Percentiles rank a stretch among this genome's conserved stretches.
Conservation (phyloP, 2,888 invertebrate species). For the Argyresthia albistria region DNA sequence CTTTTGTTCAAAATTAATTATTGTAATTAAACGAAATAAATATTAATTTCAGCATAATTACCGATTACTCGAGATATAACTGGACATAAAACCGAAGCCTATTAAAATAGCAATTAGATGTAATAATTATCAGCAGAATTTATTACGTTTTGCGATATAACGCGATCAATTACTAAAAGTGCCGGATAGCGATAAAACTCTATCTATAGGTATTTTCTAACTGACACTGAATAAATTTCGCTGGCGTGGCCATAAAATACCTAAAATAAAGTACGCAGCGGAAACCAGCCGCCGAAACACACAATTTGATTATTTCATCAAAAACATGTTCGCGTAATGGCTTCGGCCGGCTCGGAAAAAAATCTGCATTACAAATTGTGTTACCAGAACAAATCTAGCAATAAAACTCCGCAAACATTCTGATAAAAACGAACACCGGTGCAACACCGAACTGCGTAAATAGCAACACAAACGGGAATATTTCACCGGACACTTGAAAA, state of each 20-base stretch:
- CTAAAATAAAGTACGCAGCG: not conserved
- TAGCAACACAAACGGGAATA: not conserved
- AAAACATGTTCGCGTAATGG: not conserved
- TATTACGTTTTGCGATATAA: not conserved
- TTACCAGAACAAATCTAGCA: conserved; percentile 35
- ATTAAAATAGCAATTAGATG: not conserved
- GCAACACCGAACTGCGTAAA: not conserved
- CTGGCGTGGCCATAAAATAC: not conserved
- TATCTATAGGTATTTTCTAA: not conserved
- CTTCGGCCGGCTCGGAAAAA: not conserved
- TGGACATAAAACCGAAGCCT: too few species aligned
- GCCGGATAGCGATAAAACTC: not conserved
- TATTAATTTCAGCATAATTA: too few species aligned
- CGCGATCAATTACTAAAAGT: not conserved
- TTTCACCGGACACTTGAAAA: conserved; percentile 9
- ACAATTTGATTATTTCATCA: not conserved
- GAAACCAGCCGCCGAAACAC: not conserved
- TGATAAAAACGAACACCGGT: conserved; percentile 11
- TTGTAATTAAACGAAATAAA: too few species aligned
- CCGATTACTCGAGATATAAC: too few species aligned
- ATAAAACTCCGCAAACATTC: conserved; percentile 10
- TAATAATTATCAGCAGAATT: not conserved
- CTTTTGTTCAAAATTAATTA: too few species aligned
- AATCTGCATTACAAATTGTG: conserved; percentile 19
- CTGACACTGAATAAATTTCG: not conserved